A percentile compares a stretch with the other conserved stretches of the same genome.
These are phyloP conservation scores for Eupelmus urozonus DNA, from an alignment of 2,888 invertebrate genomes.

Conservation along the genomic window DNA sequence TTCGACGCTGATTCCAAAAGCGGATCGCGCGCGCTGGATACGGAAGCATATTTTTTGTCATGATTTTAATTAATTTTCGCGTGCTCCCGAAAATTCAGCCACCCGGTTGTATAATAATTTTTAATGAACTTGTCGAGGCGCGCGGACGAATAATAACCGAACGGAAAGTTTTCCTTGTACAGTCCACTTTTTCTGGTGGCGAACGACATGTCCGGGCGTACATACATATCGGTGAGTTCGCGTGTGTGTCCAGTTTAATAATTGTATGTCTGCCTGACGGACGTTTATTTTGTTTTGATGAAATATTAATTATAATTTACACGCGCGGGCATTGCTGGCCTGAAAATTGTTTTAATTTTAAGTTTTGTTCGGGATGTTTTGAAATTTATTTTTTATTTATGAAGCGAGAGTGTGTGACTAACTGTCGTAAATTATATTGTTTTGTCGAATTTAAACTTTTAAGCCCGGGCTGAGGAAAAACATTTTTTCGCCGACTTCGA, in stretches of 20 bases:
- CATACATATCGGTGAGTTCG: no score
- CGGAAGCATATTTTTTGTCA: constrained; percentile 12
- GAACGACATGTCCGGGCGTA: no score
- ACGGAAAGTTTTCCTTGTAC: background rate
- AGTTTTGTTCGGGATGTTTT: no score
- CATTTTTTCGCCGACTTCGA: background rate
- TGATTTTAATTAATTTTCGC: constrained; percentile 33
- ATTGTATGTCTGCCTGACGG: background rate
- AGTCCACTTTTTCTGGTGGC: no score
- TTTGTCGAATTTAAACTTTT: background rate
- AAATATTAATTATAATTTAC: no score
- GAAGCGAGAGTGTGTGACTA: no score
- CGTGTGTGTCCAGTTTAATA: no score
- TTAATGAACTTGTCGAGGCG: constrained; percentile 10
- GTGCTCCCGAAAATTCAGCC: background rate
- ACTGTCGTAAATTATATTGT: background rate
- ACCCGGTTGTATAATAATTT: background rate
- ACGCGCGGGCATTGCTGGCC: no score
- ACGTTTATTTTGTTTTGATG: no score
- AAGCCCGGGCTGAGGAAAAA: no score
- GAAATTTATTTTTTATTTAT: no score
- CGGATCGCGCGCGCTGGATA: background rate
- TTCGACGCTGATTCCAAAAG: constrained; percentile 54
- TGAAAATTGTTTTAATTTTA: no score
- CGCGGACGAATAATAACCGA: background rate